These are phyloP conservation scores for Neolamprologus multifasciatus DNA, from an alignment of 2,797 vertebrate species.

Conservation along the genomic window DNA sequence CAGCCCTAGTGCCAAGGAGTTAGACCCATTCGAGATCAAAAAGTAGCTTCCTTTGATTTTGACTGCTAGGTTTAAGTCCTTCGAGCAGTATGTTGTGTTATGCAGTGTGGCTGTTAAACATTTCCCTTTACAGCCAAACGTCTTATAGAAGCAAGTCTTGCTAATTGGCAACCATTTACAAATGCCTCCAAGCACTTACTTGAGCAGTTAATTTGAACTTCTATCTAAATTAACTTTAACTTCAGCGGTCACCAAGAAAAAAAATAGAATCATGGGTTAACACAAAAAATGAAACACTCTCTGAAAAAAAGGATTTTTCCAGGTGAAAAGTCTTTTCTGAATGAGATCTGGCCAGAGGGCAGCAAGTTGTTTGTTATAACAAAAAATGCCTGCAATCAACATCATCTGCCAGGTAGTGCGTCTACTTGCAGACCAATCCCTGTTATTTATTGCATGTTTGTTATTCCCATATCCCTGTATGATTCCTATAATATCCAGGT, in stretches of 20 bases:
- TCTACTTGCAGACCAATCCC: background rate
- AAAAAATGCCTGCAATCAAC: background rate
- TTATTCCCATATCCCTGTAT: fast-evolving
- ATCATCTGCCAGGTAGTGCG: background rate
- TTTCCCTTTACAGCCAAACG: background rate
- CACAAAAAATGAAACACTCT: background rate
- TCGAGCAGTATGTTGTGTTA: background rate
- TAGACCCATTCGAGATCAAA: background rate
- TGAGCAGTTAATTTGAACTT: background rate
- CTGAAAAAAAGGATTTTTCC: background rate
- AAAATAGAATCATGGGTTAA: background rate
- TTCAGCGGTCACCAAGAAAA: fast-evolving
- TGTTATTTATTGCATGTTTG: background rate
- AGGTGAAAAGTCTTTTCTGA: background rate
- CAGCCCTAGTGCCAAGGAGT: background rate
- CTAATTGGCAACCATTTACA: background rate
- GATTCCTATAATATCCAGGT: background rate
- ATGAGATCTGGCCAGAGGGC: background rate
- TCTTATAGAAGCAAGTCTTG: background rate
- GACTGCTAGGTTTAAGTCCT: background rate
- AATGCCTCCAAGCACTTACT: background rate
- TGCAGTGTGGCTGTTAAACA: background rate
- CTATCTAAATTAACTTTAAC: background rate
- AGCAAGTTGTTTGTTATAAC: background rate
- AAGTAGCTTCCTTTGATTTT: background rate